A percentile compares a stretch with the other conserved stretches of the same genome.
phyloP scores from a whole-genome alignment of 2,797 vertebrate genomes.

The Diplodus sargus region DNA sequence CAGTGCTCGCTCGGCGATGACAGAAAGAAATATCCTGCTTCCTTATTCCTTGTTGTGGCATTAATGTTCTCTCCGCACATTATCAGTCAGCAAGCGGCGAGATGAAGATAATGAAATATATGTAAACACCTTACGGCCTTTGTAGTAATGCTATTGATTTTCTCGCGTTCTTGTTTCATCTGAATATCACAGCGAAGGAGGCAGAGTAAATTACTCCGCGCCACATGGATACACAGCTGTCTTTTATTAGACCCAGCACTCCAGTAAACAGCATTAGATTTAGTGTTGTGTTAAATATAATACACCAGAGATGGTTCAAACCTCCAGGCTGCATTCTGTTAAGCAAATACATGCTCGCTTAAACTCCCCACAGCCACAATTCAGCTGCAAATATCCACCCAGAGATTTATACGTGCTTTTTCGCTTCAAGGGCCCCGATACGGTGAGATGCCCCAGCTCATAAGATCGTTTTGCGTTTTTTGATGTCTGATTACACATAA shows the following conservation, averaged over 20 bases:
- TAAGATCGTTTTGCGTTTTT: too few relatives aligned
- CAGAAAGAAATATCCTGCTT: background rate
- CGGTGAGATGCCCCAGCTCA: background rate
- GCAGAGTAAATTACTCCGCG: constrained; percentile 12
- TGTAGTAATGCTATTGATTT: constrained; percentile 28
- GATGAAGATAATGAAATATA: constrained; percentile 14
- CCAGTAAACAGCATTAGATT: constrained; percentile 40
- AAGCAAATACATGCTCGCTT: background rate
- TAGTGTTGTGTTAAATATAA: constrained; percentile 26
- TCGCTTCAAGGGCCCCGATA: too few relatives aligned
- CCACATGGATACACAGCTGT: constrained; percentile 13
- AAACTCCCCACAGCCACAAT: background rate
- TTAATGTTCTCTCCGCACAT: background rate
- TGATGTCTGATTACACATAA: too few relatives aligned
- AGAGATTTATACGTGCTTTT: too few relatives aligned
- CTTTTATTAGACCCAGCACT: constrained; percentile 43
- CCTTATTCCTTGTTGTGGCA: background rate
- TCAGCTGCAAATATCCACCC: too few relatives aligned
- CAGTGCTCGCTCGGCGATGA: background rate
- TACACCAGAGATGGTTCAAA: constrained; percentile 19
- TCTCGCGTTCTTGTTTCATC: constrained; percentile 30
- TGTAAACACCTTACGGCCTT: constrained; percentile 8
- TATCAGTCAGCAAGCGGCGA: background rate
- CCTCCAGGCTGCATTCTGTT: constrained; percentile 17
- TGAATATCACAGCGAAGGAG: constrained; percentile 23